phyloP scores from a whole-genome alignment of 2,888 invertebrate genomes.

The Diarsia brunnea region DNA sequence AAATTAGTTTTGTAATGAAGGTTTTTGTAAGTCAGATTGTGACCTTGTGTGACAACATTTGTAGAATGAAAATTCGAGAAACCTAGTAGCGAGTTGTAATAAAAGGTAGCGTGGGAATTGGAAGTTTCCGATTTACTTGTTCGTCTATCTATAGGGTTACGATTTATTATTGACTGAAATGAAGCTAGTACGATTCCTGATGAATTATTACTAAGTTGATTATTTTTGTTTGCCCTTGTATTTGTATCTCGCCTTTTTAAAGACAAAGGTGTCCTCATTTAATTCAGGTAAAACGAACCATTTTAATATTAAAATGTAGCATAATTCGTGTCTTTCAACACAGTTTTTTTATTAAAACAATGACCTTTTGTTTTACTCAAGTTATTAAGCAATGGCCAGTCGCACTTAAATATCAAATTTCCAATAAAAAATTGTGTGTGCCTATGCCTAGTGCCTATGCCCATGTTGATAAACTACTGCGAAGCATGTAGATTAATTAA shows the following conservation, averaged over 20 bases:
- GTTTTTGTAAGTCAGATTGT: slow-evolving; percentile 26
- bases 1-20: slow-evolving; percentile 43
- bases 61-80: slow-evolving; percentile 10
- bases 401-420: slow-evolving; percentile 23
- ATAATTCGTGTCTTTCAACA: slow-evolving; percentile 33
- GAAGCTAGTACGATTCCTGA: neutral
- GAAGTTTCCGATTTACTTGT: neutral
- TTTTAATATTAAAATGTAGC: slow-evolving; percentile 14
- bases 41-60: slow-evolving; percentile 17
- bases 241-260: slow-evolving; percentile 14
- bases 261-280: slow-evolving; percentile 13
- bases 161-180: neutral
- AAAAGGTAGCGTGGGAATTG: neutral
- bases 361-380: slow-evolving; percentile 56
- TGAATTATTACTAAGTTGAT: neutral
- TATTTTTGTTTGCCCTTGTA: neutral
- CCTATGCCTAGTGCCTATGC: neutral
- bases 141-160: neutral
- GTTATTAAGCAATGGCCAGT: slow-evolving; percentile 42
- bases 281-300: slow-evolving; percentile 26
- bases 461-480: slow-evolving; percentile 27
- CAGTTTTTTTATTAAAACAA: slow-evolving; percentile 33
- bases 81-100: neutral
- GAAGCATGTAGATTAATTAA: slow-evolving; percentile 39
- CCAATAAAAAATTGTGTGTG: slow-evolving; percentile 40